Percentiles rank a stretch among this genome's conserved stretches.
Evolutionary conservation across 2,797 vertebrate genomes (phyloP).

Genomic region (Cynodonichthys magdalenae): DNA sequence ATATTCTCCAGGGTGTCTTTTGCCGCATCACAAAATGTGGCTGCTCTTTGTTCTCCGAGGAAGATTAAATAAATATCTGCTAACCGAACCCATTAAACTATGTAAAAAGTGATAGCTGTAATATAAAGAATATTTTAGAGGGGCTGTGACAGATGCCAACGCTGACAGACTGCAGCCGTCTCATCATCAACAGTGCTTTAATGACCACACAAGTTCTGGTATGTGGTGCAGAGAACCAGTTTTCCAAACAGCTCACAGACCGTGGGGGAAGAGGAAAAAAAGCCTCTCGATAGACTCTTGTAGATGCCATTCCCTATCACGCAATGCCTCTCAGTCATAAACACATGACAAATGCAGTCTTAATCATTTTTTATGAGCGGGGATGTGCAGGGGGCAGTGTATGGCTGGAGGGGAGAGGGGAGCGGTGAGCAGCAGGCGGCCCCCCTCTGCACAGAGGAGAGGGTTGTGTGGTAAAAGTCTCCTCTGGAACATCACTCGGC

Average conservation of each 20-base stretch:
- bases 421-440: slow-evolving; percentile 87
- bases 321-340: slow-evolving; percentile 96
- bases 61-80: slow-evolving; percentile 45
- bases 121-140: slow-evolving; percentile 51
- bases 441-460: slow-evolving; percentile 89
- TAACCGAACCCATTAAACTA: slow-evolving; percentile 44
- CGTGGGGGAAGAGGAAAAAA: slow-evolving; percentile 77
- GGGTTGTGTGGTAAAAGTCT: slow-evolving; percentile 93
- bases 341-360: slow-evolving; percentile 99
- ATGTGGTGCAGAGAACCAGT: slow-evolving; percentile 76
- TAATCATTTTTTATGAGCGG: slow-evolving; percentile 99
- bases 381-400: slow-evolving; percentile 96
- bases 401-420: slow-evolving; percentile 94
- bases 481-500: slow-evolving; percentile 97
- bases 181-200: slow-evolving; percentile 76
- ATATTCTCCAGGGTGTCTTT: slow-evolving; percentile 40
- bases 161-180: slow-evolving; percentile 40
- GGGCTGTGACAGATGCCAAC: slow-evolving; percentile 51
- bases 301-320: slow-evolving; percentile 93
- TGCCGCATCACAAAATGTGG: slow-evolving; percentile 31
- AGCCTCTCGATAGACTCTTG: slow-evolving; percentile 88
- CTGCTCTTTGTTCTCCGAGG: slow-evolving; percentile 28
- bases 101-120: slow-evolving; percentile 36
- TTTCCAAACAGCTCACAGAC: slow-evolving; percentile 60
- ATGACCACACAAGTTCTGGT: slow-evolving; percentile 75